phyloP scores from a whole-genome alignment of 2,797 vertebrate genomes.

The Poecilia gillii region DNA sequence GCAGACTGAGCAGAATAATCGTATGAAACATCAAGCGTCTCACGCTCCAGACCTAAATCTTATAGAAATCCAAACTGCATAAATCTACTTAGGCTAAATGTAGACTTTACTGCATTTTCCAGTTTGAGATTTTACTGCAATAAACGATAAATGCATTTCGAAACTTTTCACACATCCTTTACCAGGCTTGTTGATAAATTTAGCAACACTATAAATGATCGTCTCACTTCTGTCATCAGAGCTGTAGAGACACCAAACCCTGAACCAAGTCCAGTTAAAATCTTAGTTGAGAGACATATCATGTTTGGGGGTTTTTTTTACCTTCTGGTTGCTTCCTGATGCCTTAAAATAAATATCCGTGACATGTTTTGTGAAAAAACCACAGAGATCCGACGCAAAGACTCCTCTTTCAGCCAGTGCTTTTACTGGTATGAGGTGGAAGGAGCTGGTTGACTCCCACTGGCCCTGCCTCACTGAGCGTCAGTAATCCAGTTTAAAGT shows the following conservation, averaged over 20 bases:
- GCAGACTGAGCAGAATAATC: not conserved
- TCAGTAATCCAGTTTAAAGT: not conserved
- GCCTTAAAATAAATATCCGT: not conserved
- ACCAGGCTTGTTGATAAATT: not conserved
- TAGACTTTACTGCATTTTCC: not conserved
- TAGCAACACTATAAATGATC: not conserved
- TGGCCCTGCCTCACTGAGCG: not conserved
- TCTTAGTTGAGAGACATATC: not conserved
- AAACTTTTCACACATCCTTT: not conserved
- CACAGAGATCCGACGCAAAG: not conserved
- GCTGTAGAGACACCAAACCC: not conserved
- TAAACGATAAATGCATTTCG: not conserved
- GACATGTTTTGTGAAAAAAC: not conserved
- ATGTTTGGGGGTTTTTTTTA: not conserved
- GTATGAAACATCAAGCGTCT: not conserved
- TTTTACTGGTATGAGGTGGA: not conserved
- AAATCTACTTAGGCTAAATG: not conserved
- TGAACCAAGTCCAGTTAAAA: not conserved
- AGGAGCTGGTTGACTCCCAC: not conserved
- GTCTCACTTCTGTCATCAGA: not conserved
- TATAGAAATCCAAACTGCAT: not conserved
- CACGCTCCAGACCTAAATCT: not conserved
- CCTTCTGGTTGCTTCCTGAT: not conserved
- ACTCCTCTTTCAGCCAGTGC: not conserved
- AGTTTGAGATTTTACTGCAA: not conserved